Conservation (phyloP, 2,888 invertebrate species). For the Plusia festucae region DNA sequence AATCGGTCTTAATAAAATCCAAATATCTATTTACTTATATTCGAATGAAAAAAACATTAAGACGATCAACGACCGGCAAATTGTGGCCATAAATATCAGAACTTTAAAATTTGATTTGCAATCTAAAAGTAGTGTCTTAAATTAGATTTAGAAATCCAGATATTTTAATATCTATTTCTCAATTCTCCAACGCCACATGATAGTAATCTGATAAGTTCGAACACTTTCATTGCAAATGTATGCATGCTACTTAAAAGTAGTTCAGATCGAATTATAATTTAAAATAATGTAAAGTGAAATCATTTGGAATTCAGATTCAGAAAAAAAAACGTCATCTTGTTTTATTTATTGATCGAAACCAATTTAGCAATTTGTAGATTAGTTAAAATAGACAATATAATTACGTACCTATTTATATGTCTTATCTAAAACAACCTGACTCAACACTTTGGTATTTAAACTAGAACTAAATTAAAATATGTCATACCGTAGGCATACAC, state of each 20-base stretch:
- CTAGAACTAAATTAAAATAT: too few relatives aligned
- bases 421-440: too few relatives aligned
- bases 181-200: background rate
- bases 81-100: background rate
- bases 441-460: too few relatives aligned
- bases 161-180: background rate
- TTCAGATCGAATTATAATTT: background rate
- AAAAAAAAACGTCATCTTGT: too few relatives aligned
- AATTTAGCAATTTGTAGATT: too few relatives aligned
- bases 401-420: too few relatives aligned
- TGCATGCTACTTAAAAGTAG: background rate
- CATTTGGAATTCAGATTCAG: background rate
- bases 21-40: too few relatives aligned
- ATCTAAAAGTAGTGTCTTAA: background rate
- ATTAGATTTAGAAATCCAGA: background rate
- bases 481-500: too few relatives aligned
- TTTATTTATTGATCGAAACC: too few relatives aligned
- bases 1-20: background rate
- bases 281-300: background rate
- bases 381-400: too few relatives aligned
- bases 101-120: conserved; percentile 1
- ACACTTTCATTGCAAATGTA: background rate
- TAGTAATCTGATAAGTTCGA: background rate
- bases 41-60: background rate
- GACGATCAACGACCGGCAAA: conserved; percentile 3